These are phyloP conservation scores for Hemicordylus capensis DNA, from an alignment of 2,113 vertebrate genomes.

Conservation along the genomic window DNA sequence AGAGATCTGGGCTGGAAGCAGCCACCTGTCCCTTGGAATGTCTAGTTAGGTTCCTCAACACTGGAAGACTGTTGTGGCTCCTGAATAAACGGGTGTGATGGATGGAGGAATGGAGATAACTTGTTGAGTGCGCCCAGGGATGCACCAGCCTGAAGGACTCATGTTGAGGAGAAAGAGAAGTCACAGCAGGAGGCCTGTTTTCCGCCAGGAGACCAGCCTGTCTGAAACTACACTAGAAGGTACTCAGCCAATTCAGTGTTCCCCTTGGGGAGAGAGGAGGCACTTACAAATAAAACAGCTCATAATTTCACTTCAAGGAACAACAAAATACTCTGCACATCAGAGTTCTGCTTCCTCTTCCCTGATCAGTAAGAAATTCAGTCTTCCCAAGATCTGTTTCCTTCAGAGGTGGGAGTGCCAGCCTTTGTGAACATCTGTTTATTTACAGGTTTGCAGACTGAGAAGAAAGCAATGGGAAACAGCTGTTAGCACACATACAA, in stretches of 20 bases:
- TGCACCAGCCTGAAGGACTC: not conserved
- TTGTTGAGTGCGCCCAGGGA: not conserved
- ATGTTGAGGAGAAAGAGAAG: not conserved
- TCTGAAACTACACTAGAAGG: not conserved
- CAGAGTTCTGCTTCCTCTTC: not conserved
- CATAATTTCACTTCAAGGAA: not conserved
- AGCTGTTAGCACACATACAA: not conserved
- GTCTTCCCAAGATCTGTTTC: not conserved
- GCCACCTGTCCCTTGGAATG: not conserved
- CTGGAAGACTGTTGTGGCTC: not conserved
- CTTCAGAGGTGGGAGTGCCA: not conserved
- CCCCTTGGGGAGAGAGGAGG: not conserved
- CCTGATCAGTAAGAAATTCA: conserved; percentile 1
- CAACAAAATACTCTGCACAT: not conserved
- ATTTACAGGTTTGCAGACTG: not conserved
- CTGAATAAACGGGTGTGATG: not conserved
- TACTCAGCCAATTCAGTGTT: not conserved
- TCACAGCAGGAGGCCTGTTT: not conserved
- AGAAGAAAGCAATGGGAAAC: not conserved
- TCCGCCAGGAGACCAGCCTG: not conserved
- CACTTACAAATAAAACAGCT: not conserved
- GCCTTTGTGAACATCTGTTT: not conserved
- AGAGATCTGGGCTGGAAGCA: not conserved
- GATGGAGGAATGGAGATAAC: not conserved
- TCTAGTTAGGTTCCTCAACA: not conserved